Evolutionary conservation across 2,797 vertebrate genomes (phyloP).

Genomic region (Pseudopleuronectes americanus): DNA sequence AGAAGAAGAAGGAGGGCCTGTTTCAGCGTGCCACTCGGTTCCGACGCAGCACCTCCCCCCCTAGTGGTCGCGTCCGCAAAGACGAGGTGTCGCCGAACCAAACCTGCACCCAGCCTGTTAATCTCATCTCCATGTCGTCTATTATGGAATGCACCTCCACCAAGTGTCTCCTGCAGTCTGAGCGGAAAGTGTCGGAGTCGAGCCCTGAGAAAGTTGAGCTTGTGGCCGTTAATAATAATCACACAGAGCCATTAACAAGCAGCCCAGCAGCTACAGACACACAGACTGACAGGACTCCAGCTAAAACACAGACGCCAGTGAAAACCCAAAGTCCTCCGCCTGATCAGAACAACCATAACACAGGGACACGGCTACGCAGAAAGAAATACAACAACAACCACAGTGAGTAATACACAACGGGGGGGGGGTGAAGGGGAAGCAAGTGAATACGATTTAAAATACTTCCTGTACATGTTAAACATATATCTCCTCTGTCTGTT

Average conservation of each 20-base stretch:
- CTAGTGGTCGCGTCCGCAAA: slow-evolving; percentile 75
- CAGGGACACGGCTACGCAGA: slow-evolving; percentile 77
- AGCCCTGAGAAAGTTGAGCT: slow-evolving; percentile 46
- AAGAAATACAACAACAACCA: slow-evolving; percentile 81
- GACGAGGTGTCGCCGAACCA: slow-evolving; percentile 76
- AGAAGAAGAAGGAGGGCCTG: slow-evolving; percentile 89
- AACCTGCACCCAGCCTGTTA: slow-evolving; percentile 65
- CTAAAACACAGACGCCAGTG: slow-evolving; percentile 47
- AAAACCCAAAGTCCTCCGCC: slow-evolving; percentile 62
- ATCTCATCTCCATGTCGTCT: slow-evolving; percentile 88
- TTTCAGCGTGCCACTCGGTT: slow-evolving; percentile 89
- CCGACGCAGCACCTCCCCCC: slow-evolving; percentile 87
- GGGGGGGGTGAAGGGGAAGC: neutral
- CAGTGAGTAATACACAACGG: slow-evolving; percentile 70
- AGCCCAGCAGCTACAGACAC: slow-evolving; percentile 28
- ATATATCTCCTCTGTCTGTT: slow-evolving; percentile 21
- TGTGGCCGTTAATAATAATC: slow-evolving; percentile 13
- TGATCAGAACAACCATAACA: slow-evolving; percentile 69
- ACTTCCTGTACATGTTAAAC: too few species aligned
- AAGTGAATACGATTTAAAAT: neutral
- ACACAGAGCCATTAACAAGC: slow-evolving; percentile 27
- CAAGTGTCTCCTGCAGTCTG: slow-evolving; percentile 86
- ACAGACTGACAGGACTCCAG: slow-evolving; percentile 35
- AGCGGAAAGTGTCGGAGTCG: slow-evolving; percentile 61
- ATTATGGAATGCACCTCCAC: slow-evolving; percentile 88